These are phyloP conservation scores for Catamblyrhynchus diadema DNA, from an alignment of 2,797 vertebrate genomes.

Conservation along the genomic window DNA sequence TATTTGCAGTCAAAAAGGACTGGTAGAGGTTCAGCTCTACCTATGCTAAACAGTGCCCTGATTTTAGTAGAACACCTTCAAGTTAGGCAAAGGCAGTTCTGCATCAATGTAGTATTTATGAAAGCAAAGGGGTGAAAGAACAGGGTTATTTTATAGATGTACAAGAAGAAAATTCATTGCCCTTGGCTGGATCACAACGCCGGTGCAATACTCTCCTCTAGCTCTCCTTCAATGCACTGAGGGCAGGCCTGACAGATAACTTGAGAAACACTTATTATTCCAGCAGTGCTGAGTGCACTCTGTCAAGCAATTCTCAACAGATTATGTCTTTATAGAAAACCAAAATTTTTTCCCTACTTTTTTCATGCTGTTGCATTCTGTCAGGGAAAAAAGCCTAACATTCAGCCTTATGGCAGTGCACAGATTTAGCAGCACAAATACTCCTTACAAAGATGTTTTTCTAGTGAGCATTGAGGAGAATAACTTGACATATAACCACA, in stretches of 20 bases:
- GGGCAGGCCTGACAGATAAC: background rate
- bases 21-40: background rate
- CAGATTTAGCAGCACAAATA: background rate
- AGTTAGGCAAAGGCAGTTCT: background rate
- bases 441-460: background rate
- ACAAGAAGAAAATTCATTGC: background rate
- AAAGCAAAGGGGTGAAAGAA: background rate
- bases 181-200: background rate
- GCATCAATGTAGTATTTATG: background rate
- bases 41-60: background rate
- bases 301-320: background rate
- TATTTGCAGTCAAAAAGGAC: conserved; percentile 11
- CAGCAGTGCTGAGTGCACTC: background rate
- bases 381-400: background rate
- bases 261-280: background rate
- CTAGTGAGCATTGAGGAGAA: background rate
- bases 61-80: background rate
- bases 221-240: background rate
- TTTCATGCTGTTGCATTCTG: background rate
- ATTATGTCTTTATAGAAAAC: background rate
- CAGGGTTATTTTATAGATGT: background rate
- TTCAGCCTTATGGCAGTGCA: background rate
- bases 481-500: background rate
- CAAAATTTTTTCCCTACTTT: background rate
- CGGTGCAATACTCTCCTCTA: background rate